Base-by-base conservation (phyloP, 2,797 vertebrate species). In the Salmo trutta region DNA sequence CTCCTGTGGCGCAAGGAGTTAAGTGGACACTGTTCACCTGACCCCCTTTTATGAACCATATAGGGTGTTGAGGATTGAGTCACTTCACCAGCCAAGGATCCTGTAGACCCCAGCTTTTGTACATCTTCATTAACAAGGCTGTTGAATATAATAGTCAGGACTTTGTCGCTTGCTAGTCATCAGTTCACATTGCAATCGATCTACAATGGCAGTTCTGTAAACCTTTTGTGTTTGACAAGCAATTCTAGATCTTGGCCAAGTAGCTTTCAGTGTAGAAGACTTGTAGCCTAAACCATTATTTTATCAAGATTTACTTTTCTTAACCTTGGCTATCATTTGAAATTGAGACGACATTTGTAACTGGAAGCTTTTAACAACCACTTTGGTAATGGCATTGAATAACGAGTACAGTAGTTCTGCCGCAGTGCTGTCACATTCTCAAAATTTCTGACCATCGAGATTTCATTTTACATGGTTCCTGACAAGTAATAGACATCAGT, bases 1-100 rank as follows among this genome's bases (percentile, higher is more conserved):
- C 54, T n/a, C 71, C 56, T n/a, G 7, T 56, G 31, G 29, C 51
- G 36, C 64, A 74, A 53, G 31, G 52, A 54, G 79, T 78, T 27
- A 2, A 81, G 56, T 21, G 51, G 36, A 52, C 31, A 62, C 51
- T 10, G 7, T 83, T 79, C 67, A 51, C 51, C 51, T 27, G 47
- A 53, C 56, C 7, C 56, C 41, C 41, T n/a, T n/a, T 21, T 21
- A 21, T 59, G n/a, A 56, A 59, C 1, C 19, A 6, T 6, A 8
- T 54, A 53, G 14, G 17, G 1, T 72, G 47, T 29, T 72, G 27
- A 72, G 71, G 47, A n/a, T 54, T 72, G 4, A 51, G 24, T 27
- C 47, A 53, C 47, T 15, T 53, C n/a, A 27, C 47, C 41, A 52
- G 4, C 6, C 33, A 66, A 66, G 64, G 19, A n/a, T 59, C 19